phyloP scores from a whole-genome alignment of 2,797 vertebrate species.

The Myotis planiceps region DNA sequence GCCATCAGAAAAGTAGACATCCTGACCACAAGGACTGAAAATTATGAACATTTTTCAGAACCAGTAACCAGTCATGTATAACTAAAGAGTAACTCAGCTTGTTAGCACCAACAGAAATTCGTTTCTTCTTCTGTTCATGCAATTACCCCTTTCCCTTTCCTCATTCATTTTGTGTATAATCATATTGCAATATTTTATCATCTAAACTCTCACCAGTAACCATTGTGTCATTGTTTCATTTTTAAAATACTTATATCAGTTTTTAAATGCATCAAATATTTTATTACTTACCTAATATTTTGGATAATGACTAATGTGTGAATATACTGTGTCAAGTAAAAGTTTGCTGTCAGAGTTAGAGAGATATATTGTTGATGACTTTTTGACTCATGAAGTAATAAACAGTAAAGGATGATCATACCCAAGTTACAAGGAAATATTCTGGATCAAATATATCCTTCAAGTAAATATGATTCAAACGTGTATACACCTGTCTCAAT shows the following conservation, averaged over 20 bases:
- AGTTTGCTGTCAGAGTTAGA: conserved; percentile 64
- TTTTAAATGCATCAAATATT: conserved; percentile 79
- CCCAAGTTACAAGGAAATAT: conserved; percentile 26
- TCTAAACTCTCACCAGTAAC: conserved; percentile 58
- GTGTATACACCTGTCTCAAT: conserved; percentile 31
- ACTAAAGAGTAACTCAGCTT: background rate
- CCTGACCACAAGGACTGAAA: background rate
- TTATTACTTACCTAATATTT: conserved; percentile 73
- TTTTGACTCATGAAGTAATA: conserved; percentile 57
- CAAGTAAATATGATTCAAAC: conserved; percentile 57
- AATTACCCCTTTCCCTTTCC: background rate
- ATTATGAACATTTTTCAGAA: background rate
- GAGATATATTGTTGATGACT: conserved; percentile 55
- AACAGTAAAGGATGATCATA: conserved; percentile 67
- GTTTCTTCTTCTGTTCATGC: background rate
- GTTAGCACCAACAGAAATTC: background rate
- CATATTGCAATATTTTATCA: conserved; percentile 51
- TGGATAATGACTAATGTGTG: conserved; percentile 75
- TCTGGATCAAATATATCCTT: conserved; percentile 59
- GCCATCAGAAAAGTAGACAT: background rate
- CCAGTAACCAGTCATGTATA: background rate
- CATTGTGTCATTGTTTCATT: background rate
- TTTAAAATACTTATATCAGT: conserved; percentile 59
- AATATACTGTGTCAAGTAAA: conserved; percentile 68
- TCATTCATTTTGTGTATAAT: background rate